These are phyloP conservation scores for Brachionus koreanus DNA, from an alignment of 1,140 invertebrate genomes.

Conservation along the genomic window DNA sequence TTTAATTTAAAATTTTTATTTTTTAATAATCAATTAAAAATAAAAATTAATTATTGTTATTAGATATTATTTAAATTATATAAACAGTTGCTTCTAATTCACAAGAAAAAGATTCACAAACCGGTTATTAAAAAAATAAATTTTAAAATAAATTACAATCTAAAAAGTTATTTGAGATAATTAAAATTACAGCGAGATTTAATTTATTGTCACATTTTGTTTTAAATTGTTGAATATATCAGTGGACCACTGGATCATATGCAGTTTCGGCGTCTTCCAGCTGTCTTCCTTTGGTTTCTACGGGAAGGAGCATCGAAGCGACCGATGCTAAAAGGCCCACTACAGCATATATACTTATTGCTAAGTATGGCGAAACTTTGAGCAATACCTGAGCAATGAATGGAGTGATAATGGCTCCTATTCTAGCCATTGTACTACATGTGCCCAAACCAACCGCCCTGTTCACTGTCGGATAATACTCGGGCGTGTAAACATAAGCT, in stretches of 20 bases:
- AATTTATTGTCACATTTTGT: not conserved
- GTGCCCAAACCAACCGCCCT: slow-evolving; percentile 79
- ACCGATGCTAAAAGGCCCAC: slow-evolving; percentile 53
- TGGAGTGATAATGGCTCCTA: slow-evolving; percentile 86
- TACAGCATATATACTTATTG: slow-evolving; percentile 54
- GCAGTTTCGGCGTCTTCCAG: slow-evolving; percentile 48
- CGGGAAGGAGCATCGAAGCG: slow-evolving; percentile 54
- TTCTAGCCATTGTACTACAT: slow-evolving; percentile 80
- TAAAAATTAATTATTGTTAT: too few relatives aligned
- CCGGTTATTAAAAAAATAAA: not conserved
- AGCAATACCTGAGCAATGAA: slow-evolving; percentile 78
- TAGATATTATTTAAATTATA: not conserved
- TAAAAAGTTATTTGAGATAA: not conserved
- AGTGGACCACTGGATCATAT: slow-evolving; percentile 39
- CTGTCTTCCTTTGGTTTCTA: slow-evolving; percentile 58
- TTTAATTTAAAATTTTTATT: too few relatives aligned
- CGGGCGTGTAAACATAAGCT: slow-evolving; percentile 89
- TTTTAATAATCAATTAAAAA: too few relatives aligned
- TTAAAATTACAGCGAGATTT: not conserved
- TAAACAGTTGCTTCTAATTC: not conserved
- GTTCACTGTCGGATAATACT: slow-evolving; percentile 82
- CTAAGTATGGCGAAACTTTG: slow-evolving; percentile 52
- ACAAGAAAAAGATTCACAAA: not conserved
- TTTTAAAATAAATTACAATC: not conserved
- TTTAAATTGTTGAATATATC: not conserved